phyloP scores from a whole-genome alignment of 2,888 invertebrate species.

The Drosophila pseudotalamancana region DNA sequence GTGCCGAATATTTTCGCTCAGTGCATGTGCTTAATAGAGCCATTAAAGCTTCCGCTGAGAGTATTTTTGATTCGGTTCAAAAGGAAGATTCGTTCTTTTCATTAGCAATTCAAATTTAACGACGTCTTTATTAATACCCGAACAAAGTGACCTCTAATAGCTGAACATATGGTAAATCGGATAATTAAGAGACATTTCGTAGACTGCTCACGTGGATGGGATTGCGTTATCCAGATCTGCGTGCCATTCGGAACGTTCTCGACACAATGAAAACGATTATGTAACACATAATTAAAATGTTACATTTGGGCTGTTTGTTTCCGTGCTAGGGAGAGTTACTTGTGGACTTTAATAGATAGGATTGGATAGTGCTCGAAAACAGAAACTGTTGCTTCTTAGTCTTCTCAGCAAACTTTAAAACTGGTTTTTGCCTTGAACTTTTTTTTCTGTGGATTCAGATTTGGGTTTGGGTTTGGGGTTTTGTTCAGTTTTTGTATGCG shows the following conservation, averaged over 20 bases:
- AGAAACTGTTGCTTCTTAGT: constrained; percentile 49
- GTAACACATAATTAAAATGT: constrained; percentile 12
- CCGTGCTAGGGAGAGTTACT: background rate
- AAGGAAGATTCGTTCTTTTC: constrained; percentile 1
- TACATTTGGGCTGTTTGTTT: background rate
- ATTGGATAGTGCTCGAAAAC: constrained; percentile 15
- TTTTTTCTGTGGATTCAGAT: too few species aligned
- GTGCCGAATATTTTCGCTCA: background rate
- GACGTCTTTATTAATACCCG: constrained; percentile 31
- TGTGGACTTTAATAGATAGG: constrained; percentile 1
- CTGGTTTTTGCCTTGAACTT: constrained; percentile 49
- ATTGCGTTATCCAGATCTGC: constrained; percentile 51
- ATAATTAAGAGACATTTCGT: constrained; percentile 28
- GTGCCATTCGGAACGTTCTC: constrained; percentile 25
- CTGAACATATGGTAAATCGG: constrained; percentile 25
- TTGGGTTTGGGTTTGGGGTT: too few species aligned
- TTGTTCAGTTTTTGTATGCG: constrained; percentile 24
- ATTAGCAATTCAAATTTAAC: constrained; percentile 58
- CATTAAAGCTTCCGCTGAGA: background rate
- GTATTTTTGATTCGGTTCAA: constrained; percentile 14
- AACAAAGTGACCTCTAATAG: constrained; percentile 41
- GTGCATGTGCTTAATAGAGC: background rate
- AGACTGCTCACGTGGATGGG: constrained; percentile 41
- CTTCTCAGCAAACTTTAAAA: constrained; percentile 40
- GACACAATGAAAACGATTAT: constrained; percentile 7